Percentiles rank a stretch among this genome's conserved stretches.
These are phyloP conservation scores for Limosa lapponica DNA, from an alignment of 2,797 vertebrate genomes.

Conservation along the genomic window DNA sequence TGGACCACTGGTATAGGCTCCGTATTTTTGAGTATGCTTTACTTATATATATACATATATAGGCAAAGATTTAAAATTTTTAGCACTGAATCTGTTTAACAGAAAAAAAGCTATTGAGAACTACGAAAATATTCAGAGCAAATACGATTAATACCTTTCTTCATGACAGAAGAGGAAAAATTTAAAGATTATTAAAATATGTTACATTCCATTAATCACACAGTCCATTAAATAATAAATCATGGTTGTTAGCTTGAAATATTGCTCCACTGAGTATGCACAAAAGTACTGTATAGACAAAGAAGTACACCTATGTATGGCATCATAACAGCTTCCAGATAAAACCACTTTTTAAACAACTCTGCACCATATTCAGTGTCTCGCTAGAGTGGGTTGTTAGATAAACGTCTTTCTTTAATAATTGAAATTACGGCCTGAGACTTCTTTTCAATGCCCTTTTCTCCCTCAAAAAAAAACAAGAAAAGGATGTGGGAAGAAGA, in stretches of 20 bases:
- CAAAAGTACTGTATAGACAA: constrained; percentile 5
- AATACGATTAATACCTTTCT: not conserved
- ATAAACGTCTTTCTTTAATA: constrained; percentile 10
- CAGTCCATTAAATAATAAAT: constrained; percentile 44
- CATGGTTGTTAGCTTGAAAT: constrained; percentile 41
- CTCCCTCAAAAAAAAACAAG: not conserved
- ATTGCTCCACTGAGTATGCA: not conserved
- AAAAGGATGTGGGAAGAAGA: not conserved
- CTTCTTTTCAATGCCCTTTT: not conserved
- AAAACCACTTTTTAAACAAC: constrained; percentile 43
- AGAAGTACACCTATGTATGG: not conserved
- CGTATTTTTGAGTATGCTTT: not conserved
- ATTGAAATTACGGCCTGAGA: not conserved
- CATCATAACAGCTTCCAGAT: not conserved
- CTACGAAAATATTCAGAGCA: not conserved
- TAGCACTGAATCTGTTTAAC: not conserved
- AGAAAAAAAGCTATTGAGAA: not conserved
- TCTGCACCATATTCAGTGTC: not conserved
- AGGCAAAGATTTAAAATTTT: not conserved
- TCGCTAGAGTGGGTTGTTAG: not conserved
- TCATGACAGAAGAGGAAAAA: not conserved
- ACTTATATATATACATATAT: not conserved
- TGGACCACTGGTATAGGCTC: not conserved
- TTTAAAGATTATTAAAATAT: constrained; percentile 35
- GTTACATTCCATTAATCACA: constrained; percentile 47